Evolutionary conservation across 2,888 invertebrate species (phyloP).

Genomic region (Sphaeridia pumilis): DNA sequence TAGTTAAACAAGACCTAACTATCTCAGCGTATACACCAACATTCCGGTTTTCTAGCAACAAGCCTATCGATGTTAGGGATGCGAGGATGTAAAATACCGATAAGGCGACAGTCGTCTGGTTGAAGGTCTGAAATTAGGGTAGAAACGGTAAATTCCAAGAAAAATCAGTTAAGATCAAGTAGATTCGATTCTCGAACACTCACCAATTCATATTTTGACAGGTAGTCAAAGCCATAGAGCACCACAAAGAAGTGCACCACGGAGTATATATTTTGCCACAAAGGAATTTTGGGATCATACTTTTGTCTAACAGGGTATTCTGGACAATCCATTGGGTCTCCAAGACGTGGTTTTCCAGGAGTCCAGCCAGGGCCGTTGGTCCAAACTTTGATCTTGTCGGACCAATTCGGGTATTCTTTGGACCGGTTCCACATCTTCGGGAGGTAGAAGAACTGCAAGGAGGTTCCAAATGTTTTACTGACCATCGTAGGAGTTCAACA

Average conservation of each 20-base stretch:
- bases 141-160: background rate
- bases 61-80: constrained; percentile 56
- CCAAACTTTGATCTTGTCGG: constrained; percentile 53
- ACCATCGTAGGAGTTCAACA: background rate
- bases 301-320: constrained; percentile 56
- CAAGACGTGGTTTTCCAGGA: constrained; percentile 64
- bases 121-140: constrained; percentile 48
- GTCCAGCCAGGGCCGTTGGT: constrained; percentile 82
- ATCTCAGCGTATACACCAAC: constrained; percentile 13
- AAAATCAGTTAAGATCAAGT: background rate
- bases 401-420: constrained; percentile 47
- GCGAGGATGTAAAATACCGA: constrained; percentile 54
- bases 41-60: constrained; percentile 54
- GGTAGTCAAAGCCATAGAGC: constrained; percentile 54
- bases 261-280: constrained; percentile 57
- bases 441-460: constrained; percentile 59
- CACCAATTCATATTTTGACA: constrained; percentile 52
- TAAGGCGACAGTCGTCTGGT: constrained; percentile 48
- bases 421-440: constrained; percentile 54
- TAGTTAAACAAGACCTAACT: background rate
- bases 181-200: background rate
- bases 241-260: constrained; percentile 54
- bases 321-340: constrained; percentile 61
- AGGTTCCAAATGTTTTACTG: background rate
- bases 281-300: constrained; percentile 53